These are phyloP conservation scores for Drosophila mimica DNA, from an alignment of 2,888 invertebrate genomes.

Conservation along the genomic window DNA sequence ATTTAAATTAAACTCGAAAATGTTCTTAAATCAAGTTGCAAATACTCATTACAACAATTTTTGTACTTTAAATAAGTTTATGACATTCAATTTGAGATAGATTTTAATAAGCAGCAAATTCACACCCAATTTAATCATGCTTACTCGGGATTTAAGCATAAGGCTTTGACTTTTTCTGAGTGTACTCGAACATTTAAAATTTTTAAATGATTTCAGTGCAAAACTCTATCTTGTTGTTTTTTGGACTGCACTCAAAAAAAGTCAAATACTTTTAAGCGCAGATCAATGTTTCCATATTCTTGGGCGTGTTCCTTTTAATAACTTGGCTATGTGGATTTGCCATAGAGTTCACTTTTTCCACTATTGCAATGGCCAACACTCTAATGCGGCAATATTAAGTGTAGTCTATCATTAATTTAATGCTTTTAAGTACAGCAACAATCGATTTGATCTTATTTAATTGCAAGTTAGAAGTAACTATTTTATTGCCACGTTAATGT, in stretches of 20 bases:
- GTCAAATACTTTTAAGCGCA: background rate
- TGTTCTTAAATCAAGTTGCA: background rate
- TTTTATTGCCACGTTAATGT: background rate
- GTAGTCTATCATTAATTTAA: slow-evolving; percentile 34
- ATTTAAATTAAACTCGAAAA: background rate
- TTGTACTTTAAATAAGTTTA: too few relatives aligned
- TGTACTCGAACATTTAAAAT: background rate
- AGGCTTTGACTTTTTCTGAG: too few relatives aligned
- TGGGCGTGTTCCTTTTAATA: background rate
- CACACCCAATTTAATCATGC: too few relatives aligned
- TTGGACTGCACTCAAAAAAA: background rate
- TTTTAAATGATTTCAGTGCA: background rate
- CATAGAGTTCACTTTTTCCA: slow-evolving; percentile 22
- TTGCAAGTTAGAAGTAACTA: slow-evolving; percentile 7
- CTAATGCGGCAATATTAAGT: slow-evolving; percentile 4
- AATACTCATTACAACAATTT: background rate
- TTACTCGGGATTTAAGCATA: too few relatives aligned
- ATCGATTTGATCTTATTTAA: slow-evolving; percentile 27
- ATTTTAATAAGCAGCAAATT: too few relatives aligned
- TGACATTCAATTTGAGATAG: too few relatives aligned
- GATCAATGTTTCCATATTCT: background rate
- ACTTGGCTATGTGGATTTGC: slow-evolving; percentile 14
- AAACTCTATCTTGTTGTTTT: background rate
- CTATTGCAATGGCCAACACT: background rate
- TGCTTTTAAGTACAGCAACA: slow-evolving; percentile 26